Evolutionary conservation across 2,888 invertebrate genomes (phyloP), one percentile per base, ranked within the genome.

Genomic region (Tribolium freemani): DNA sequence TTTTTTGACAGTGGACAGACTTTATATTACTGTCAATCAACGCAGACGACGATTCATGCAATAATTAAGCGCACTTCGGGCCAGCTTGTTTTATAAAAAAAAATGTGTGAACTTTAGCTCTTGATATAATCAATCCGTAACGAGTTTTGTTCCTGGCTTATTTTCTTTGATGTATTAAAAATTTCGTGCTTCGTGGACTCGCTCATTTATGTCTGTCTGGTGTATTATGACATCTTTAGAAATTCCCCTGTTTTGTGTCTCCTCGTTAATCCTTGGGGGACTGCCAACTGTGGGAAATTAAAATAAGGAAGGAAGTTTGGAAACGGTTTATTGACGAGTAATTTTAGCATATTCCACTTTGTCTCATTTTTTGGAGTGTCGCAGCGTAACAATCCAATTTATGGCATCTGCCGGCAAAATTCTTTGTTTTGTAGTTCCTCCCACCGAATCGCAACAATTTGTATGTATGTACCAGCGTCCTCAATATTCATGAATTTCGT

Each of bases 401-500:
- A 38, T 38, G 8, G 9, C 38, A 38, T n/a, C 38, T 8, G 9
- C 8, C 8, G 38, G 38, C 38, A 38, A 38, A 21, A 38, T 38
- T 38, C 38, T 38, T 38, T 38, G 38, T 38, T 38, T 38, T 38
- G 38, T n/a, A 38, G n/a, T 38, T 38, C 38, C 38, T 38, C n/a
- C 54, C n/a, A 30, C 5, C 30, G 30, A 30, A 30, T 54, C 54
- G 54, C 21, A 54, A n/a, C 56, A 56, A 38, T 38, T 38, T 38
- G 38, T 38, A 38, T 8, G 38, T 38, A 38, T 38, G 38, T 38
- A 38, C 38, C 38, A 2, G 38, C 38, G 38, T 60, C 20, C 44
- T 60, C 60, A 60, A 60, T 60, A 60, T 60, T 60, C 60, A 60
- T 60, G 60, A 60, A 60, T 60, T 60, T 60, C 46, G 46, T 5